Evolutionary conservation across 2,113 vertebrate genomes (phyloP), one percentile per base, ranked within the genome.

Genomic region (Phoenicopterus ruber): DNA sequence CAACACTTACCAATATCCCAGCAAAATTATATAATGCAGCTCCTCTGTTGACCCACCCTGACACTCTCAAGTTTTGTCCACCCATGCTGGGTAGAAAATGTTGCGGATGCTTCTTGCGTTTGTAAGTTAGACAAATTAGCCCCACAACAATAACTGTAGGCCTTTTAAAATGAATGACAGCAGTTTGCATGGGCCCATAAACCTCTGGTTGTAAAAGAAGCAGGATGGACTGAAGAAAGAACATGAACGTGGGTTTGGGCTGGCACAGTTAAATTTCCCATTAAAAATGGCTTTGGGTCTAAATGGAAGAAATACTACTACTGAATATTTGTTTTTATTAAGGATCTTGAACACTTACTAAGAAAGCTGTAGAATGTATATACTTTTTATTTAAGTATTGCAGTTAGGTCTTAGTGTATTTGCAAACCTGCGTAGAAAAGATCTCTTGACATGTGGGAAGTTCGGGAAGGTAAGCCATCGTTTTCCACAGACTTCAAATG

Each of bases 71-170:
- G n/a, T 80, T 82, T 40, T 86, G 9, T 19, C 26, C 10, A 17
- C 28, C 24, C 7, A 3, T 58, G 29, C 57, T 66, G 44, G 19
- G 18, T 36, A 36, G 21, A 79, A 93, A 85, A 82, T 63, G 62
- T 0, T 77, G 36, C 80, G 17, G 34, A 12, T 67, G 36, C 66
- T 66, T 42, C 59, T 50, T 52, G 13, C 24, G 12, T 78, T 67
- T 67, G 26, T 77, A 50, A 2, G 70, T 62, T 28, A 59, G 34
- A 42, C 8, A n/a, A n/a, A n/a, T n/a, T n/a, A 65, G 44, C 25
- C 17, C 15, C 0, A 0, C 32, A 28, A 15, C 28, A 65, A 20
- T 31, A 78, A 49, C 40, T 5, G 2, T 26, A 47, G 49, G 42
- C 54, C n/a, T 70, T 58, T 58, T 59, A 2, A 70, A 86, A 74